Evolutionary conservation across 1,140 invertebrate species (phyloP).

Genomic region (Eumaeus atala): DNA sequence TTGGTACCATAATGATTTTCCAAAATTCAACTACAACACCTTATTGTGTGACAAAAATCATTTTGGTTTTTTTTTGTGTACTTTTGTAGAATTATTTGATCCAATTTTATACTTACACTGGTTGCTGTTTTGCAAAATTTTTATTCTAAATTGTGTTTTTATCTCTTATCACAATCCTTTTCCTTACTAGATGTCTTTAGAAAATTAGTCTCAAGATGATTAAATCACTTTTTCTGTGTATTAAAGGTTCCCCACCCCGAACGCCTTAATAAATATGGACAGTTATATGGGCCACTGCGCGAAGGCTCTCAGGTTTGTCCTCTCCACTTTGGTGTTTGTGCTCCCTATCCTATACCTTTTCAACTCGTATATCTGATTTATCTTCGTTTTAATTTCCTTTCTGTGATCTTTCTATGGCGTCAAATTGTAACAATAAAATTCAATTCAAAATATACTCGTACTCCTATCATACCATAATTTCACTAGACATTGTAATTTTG

Average conservation of each 20-base stretch:
- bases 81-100: slow-evolving; percentile 22
- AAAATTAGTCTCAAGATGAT: slow-evolving; percentile 34
- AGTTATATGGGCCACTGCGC: slow-evolving; percentile 73
- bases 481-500: slow-evolving; percentile 13
- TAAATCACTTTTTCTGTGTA: slow-evolving; percentile 70
- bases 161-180: slow-evolving; percentile 32
- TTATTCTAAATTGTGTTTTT: slow-evolving; percentile 32
- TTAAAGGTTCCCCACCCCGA: slow-evolving; percentile 75
- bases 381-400: slow-evolving; percentile 31
- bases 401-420: slow-evolving; percentile 16
- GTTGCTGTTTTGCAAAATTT: slow-evolving; percentile 31
- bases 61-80: slow-evolving; percentile 21
- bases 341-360: slow-evolving; percentile 53
- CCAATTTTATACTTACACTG: slow-evolving; percentile 25
- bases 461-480: slow-evolving; percentile 22
- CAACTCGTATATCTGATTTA: slow-evolving; percentile 30
- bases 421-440: slow-evolving; percentile 26
- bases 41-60: slow-evolving; percentile 31
- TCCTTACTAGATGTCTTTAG: slow-evolving; percentile 50
- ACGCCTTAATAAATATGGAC: slow-evolving; percentile 74
- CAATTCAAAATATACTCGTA: slow-evolving; percentile 24
- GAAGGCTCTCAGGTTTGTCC: slow-evolving; percentile 74
- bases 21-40: slow-evolving; percentile 24
- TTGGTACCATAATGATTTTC: neutral
- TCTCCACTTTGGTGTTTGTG: slow-evolving; percentile 71